Evolutionary conservation across 2,113 vertebrate genomes (phyloP).

Genomic region (Electrona antarctica): DNA sequence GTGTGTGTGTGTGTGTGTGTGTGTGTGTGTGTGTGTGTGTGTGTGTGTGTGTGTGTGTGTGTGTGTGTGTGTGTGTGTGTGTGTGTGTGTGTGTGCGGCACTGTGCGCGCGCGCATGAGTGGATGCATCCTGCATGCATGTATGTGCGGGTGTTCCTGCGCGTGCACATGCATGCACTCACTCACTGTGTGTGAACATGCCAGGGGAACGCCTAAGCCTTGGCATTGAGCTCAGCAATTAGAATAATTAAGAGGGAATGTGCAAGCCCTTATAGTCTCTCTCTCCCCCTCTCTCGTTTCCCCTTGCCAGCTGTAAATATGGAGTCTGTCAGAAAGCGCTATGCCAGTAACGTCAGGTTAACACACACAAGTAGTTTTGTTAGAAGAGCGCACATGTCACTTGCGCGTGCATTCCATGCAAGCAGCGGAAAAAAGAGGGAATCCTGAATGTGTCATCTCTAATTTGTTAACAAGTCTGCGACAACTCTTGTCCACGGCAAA

Average conservation of each 20-base stretch:
- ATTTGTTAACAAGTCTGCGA: slow-evolving; percentile 5
- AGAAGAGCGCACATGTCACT: slow-evolving; percentile 40
- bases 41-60: not conserved
- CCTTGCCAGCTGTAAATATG: slow-evolving; percentile 40
- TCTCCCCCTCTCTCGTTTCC: slow-evolving; percentile 28
- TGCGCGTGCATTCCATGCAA: not conserved
- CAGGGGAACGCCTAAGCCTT: slow-evolving; percentile 71
- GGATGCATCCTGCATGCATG: slow-evolving; percentile 14
- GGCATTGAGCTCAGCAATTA: slow-evolving; percentile 76
- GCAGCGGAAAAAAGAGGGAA: slow-evolving; percentile 7
- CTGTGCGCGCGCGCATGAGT: not conserved
- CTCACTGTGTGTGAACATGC: slow-evolving; percentile 36
- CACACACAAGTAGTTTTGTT: slow-evolving; percentile 28
- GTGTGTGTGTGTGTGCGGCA: slow-evolving; percentile 12
- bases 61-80: not conserved
- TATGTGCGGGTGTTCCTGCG: slow-evolving; percentile 33
- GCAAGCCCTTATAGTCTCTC: slow-evolving; percentile 67
- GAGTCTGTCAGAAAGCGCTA: slow-evolving; percentile 46
- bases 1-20: slow-evolving; percentile 10
- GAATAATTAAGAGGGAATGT: slow-evolving; percentile 76
- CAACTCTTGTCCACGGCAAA: slow-evolving; percentile 3
- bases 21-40: slow-evolving; percentile 3
- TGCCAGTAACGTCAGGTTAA: slow-evolving; percentile 49
- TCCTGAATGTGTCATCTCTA: slow-evolving; percentile 17
- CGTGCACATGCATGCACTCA: slow-evolving; percentile 5